Evolutionary conservation across 2,113 vertebrate species (phyloP).

Genomic region (Takifugu bimaculatus): DNA sequence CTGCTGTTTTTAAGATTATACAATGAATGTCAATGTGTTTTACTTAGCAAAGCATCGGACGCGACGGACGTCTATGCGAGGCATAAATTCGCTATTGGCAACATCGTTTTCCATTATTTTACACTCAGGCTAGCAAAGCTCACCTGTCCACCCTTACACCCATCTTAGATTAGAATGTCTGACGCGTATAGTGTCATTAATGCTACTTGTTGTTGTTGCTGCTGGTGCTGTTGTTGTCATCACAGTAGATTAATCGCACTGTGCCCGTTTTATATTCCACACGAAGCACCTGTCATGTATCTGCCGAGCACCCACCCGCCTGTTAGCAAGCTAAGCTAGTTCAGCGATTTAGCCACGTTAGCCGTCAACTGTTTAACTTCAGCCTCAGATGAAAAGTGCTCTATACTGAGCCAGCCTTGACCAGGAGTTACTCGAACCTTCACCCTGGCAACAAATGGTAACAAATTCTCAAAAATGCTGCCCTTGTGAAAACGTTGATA

Average conservation of each 20-base stretch:
- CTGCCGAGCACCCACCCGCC: background rate
- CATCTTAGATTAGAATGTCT: conserved; percentile 3
- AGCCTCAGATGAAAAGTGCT: conserved; percentile 4
- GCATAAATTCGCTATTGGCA: background rate
- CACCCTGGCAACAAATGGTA: background rate
- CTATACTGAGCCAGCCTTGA: background rate
- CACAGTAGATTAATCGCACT: background rate
- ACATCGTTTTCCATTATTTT: background rate
- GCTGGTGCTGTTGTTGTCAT: background rate
- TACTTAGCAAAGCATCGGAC: background rate
- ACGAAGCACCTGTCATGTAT: background rate
- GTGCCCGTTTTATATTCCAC: too few relatives aligned
- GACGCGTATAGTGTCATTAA: conserved; percentile 16
- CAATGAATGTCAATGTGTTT: background rate
- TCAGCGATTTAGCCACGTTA: background rate
- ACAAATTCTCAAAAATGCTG: too few relatives aligned
- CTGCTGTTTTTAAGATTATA: background rate
- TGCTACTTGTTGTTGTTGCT: background rate
- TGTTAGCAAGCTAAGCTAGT: conserved; percentile 7
- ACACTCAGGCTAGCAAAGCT: conserved; percentile 25
- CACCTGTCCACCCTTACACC: conserved; percentile 18
- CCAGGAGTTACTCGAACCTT: background rate
- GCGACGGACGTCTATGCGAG: background rate
- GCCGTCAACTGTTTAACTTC: background rate
- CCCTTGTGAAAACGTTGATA: too few relatives aligned